Evolutionary conservation across 2,888 invertebrate species (phyloP), one percentile per base, ranked within the genome.

Genomic region (Sepioteuthis lessoniana): DNA sequence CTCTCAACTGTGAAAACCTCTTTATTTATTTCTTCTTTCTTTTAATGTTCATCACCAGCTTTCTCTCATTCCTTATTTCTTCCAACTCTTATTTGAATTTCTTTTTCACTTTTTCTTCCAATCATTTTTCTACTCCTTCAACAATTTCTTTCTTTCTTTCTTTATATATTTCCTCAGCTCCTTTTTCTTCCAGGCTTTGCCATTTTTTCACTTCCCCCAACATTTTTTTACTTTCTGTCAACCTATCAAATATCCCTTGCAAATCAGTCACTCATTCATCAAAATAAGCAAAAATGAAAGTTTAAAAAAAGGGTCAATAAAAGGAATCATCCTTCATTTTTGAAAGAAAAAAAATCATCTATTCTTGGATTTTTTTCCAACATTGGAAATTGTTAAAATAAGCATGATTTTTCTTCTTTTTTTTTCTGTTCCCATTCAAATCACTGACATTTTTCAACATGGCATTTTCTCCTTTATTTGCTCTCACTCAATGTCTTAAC

Each of bases 211-310:
- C 8, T 5, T 5, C 28, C 7, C 7, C 60, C 31, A 25, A 7
- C 25, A 7, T 4, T 60, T 60, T 60, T 60, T 31, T 13, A 76
- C n/a, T n/a, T 35, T 13, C 76, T 76, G 76, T 76, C 76, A 76
- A n/a, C n/a, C 76, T 76, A 76, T 76, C 76, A 76, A 76, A 76
- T 76, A n/a, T 76, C n/a, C n/a, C 76, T 76, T 76, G 76, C n/a
- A n/a, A 76, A 76, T 76, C n/a, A 76, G 76, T 76, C 76, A 76
- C 76, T 76, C 76, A 76, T 76, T 76, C 19, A 35, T 35, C n/a
- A n/a, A 76, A 76, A n/a, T 55, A 76, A 76, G n/a, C 31, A 31
- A n/a, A 76, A 76, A 76, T 10, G 16, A 16, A 0, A 35, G 5
- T 2, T 28, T 7, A 76, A 55, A 21, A 5, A 76, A n/a, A 76